Percentiles rank a stretch among this genome's conserved stretches.
phyloP scores from a whole-genome alignment of 2,888 invertebrate genomes.

The Rotaria macrura region DNA sequence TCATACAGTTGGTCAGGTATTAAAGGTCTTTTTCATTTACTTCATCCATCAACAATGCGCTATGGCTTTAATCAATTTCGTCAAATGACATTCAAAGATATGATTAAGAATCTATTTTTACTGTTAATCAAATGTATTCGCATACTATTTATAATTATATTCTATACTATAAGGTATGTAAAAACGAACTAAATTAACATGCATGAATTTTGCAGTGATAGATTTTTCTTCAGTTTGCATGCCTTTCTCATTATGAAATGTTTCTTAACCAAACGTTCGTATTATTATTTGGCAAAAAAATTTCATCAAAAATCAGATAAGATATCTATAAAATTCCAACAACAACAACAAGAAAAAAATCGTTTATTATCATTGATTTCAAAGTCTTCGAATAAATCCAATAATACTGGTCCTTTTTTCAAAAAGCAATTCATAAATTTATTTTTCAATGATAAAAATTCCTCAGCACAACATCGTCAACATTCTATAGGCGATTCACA shows the following conservation, averaged over 20 bases:
- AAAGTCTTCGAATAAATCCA: background rate
- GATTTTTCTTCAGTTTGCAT: conserved; percentile 16
- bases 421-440: no score
- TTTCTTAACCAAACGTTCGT: background rate
- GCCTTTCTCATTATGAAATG: background rate
- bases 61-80: background rate
- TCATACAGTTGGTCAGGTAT: background rate
- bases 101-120: background rate
- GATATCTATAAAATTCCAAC: background rate
- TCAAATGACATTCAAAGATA: conserved; percentile 14
- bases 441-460: background rate
- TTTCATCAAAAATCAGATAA: no score
- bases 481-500: background rate
- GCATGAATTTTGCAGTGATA: background rate
- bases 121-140: background rate
- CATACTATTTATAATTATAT: background rate
- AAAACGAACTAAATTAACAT: background rate
- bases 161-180: background rate
- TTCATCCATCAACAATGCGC: conserved; percentile 11
- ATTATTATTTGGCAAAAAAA: background rate
- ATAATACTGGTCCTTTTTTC: background rate
- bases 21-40: conserved; percentile 12
- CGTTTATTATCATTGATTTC: background rate
- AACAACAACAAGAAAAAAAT: background rate
- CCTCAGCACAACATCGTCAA: background rate